Conservation (phyloP, 2,113 vertebrate genomes). For the Ahaetulla prasina region DNA sequence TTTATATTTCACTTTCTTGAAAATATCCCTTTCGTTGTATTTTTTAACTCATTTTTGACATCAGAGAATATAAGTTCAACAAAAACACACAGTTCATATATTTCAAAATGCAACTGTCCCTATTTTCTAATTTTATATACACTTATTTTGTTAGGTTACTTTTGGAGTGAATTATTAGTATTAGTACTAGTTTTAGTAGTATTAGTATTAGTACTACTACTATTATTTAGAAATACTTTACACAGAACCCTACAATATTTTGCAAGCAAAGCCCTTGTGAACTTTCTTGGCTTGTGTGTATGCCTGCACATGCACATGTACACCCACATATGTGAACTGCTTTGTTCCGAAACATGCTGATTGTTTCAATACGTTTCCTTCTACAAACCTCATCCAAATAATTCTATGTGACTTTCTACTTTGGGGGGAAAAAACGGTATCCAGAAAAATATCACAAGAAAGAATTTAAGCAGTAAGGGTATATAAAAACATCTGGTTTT, state of each 20-base stretch:
- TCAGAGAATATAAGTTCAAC: neutral
- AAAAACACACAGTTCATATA: neutral
- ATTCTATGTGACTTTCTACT: conserved; percentile 39
- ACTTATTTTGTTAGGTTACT: neutral
- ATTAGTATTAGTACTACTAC: neutral
- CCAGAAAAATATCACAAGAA: conserved; percentile 47
- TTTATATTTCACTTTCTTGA: neutral
- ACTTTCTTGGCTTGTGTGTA: neutral
- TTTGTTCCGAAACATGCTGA: conserved; percentile 4
- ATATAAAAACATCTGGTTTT: conserved; percentile 67
- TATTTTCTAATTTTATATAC: neutral
- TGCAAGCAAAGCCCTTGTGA: neutral
- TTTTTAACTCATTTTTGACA: neutral
- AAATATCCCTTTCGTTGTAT: neutral
- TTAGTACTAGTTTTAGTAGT: too few species aligned
- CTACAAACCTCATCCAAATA: conserved; percentile 19
- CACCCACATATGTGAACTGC: neutral
- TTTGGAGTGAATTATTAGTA: neutral
- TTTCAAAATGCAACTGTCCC: neutral
- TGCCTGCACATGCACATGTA: neutral
- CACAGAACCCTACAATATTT: neutral
- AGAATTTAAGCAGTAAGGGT: conserved; percentile 40
- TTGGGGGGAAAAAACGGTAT: conserved; percentile 38
- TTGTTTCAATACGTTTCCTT: neutral
- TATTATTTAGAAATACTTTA: neutral